Evolutionary conservation across 2,888 invertebrate species (phyloP).

Genomic region (Cephus nigrinus): DNA sequence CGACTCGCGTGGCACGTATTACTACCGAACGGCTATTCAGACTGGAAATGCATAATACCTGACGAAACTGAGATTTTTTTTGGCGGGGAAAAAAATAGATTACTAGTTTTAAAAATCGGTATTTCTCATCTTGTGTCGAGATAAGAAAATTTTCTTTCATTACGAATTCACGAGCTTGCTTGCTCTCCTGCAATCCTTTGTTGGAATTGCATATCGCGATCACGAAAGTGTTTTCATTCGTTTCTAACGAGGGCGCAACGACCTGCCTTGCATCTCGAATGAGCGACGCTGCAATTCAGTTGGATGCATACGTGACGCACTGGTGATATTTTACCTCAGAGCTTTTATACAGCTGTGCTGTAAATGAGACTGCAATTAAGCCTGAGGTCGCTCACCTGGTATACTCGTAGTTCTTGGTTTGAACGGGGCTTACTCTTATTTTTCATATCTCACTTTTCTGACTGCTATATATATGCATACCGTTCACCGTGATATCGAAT

Average conservation of each 20-base stretch:
- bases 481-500: not conserved
- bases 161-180: not conserved
- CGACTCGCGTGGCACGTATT: slow-evolving; percentile 29
- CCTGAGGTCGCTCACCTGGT: not conserved
- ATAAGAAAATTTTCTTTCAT: not conserved
- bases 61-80: slow-evolving; percentile 56
- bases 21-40: slow-evolving; percentile 40
- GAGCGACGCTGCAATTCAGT: not conserved
- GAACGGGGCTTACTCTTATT: not conserved
- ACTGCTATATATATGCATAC: not conserved
- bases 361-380: not conserved
- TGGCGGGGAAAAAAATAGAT: slow-evolving; percentile 43
- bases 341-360: not conserved
- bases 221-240: not conserved
- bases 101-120: slow-evolving; percentile 32
- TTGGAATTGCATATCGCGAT: not conserved
- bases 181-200: not conserved
- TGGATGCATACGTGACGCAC: not conserved
- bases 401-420: not conserved
- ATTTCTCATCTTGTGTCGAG: not conserved
- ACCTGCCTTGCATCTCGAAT: not conserved
- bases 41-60: slow-evolving; percentile 53
- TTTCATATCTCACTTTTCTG: not conserved
- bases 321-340: not conserved
- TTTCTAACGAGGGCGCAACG: not conserved